A percentile compares a stretch with the other conserved stretches of the same genome.
These are phyloP conservation scores for Belonocnema kinseyi DNA, from an alignment of 1,140 invertebrate species.

Conservation along the genomic window DNA sequence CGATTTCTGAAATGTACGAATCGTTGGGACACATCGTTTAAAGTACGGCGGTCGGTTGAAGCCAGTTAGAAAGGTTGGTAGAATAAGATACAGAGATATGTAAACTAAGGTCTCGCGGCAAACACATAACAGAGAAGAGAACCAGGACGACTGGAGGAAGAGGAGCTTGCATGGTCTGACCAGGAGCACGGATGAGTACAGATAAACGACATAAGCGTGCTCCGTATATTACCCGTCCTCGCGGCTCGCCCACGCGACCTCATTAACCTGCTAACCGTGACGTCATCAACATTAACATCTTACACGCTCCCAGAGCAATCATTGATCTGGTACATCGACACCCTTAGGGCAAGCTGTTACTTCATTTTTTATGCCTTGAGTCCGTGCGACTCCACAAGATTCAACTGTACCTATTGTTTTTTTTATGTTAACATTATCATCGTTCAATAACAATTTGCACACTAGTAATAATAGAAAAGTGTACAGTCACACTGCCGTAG, in stretches of 20 bases:
- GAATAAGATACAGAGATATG: no score
- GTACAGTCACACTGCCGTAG: no score
- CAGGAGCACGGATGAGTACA: background rate
- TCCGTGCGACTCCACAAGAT: background rate
- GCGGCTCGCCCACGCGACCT: conserved; percentile 55
- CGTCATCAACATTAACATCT: conserved; percentile 53
- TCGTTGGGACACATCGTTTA: no score
- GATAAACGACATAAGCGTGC: background rate
- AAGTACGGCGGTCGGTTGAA: no score
- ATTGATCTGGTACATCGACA: conserved; percentile 26
- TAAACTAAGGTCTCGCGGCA: no score
- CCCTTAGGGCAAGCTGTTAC: conserved; percentile 9
- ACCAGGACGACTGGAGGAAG: conserved; percentile 30
- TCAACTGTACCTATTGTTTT: background rate
- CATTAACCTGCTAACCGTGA: conserved; percentile 60
- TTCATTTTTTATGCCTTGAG: background rate
- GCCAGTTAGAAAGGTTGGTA: no score
- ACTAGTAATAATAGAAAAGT: no score
- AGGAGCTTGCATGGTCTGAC: background rate
- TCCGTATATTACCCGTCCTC: conserved; percentile 32
- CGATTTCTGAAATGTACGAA: no score
- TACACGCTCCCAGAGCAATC: conserved; percentile 29
- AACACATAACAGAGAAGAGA: conserved; percentile 40
- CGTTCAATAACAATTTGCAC: no score
- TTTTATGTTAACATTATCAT: no score